These are phyloP conservation scores for Redunca redunca DNA, from an alignment of 2,113 vertebrate species.

Conservation along the genomic window DNA sequence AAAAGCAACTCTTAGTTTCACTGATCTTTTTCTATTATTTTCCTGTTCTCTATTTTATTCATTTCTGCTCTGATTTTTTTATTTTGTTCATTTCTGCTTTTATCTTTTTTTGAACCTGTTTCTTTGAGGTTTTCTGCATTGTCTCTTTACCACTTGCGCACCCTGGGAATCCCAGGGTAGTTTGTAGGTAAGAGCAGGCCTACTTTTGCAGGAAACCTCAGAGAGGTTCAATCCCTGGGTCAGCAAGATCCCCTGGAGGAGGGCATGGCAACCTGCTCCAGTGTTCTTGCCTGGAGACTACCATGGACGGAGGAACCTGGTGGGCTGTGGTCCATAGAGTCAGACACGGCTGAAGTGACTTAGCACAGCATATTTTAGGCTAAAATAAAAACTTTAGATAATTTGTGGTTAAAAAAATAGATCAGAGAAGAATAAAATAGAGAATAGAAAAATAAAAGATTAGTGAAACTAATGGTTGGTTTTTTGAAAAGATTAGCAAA, in stretches of 20 bases:
- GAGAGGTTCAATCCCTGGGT: not conserved
- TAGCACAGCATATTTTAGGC: not conserved
- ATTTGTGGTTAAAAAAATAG: not conserved
- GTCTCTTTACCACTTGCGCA: not conserved
- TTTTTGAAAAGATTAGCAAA: not conserved
- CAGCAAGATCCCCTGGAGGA: not conserved
- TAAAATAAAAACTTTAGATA: not conserved
- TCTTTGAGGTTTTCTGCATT: not conserved
- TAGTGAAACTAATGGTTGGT: not conserved
- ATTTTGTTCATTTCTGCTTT: not conserved
- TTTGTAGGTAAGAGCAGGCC: not conserved
- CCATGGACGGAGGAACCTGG: not conserved
- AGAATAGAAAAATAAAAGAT: not conserved
- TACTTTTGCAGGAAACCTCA: not conserved
- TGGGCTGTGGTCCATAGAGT: not conserved
- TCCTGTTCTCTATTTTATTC: not conserved
- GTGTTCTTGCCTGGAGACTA: not conserved
- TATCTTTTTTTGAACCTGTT: not conserved
- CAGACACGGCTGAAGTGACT: not conserved
- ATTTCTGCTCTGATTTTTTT: not conserved
- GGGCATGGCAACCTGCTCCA: not conserved
- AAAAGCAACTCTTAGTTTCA: not conserved
- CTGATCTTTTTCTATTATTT: not conserved
- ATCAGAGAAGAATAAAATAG: not conserved
- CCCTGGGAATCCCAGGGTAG: not conserved